Percentiles rank a stretch among this genome's conserved stretches.
These are phyloP conservation scores for Drosophila nigricruria DNA, from an alignment of 2,888 invertebrate genomes.

Conservation along the genomic window DNA sequence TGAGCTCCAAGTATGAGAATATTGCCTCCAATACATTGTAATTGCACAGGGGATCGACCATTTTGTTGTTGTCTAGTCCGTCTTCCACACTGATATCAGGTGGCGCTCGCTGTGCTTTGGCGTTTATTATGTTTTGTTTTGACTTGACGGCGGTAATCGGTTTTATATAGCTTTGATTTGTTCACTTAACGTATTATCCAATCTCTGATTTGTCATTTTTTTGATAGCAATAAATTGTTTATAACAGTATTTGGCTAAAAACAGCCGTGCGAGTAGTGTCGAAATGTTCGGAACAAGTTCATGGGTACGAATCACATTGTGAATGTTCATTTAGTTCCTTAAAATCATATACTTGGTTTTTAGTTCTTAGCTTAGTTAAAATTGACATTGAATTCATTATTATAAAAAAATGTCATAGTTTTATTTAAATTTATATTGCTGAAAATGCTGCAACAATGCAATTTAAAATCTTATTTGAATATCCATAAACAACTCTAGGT, in stretches of 20 bases:
- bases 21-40: constrained; percentile 94
- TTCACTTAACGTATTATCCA: constrained; percentile 36
- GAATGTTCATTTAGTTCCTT: constrained; percentile 7
- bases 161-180: constrained; percentile 22
- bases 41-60: constrained; percentile 89
- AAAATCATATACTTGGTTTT: constrained; percentile 4
- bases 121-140: constrained; percentile 8
- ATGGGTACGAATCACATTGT: background rate
- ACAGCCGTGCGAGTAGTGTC: constrained; percentile 36
- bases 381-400: background rate
- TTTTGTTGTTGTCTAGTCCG: constrained; percentile 73
- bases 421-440: no score
- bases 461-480: background rate
- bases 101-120: constrained; percentile 6
- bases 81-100: constrained; percentile 19
- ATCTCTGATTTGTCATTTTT: constrained; percentile 47
- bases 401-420: background rate
- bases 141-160: background rate
- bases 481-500: constrained; percentile 1
- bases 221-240: constrained; percentile 33
- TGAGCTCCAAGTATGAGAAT: constrained; percentile 95
- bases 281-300: constrained; percentile 20
- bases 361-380: background rate
- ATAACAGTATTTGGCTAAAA: constrained; percentile 44
- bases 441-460: background rate